These are phyloP conservation scores for Campoplex capitator DNA, from an alignment of 2,888 invertebrate species.

Conservation along the genomic window DNA sequence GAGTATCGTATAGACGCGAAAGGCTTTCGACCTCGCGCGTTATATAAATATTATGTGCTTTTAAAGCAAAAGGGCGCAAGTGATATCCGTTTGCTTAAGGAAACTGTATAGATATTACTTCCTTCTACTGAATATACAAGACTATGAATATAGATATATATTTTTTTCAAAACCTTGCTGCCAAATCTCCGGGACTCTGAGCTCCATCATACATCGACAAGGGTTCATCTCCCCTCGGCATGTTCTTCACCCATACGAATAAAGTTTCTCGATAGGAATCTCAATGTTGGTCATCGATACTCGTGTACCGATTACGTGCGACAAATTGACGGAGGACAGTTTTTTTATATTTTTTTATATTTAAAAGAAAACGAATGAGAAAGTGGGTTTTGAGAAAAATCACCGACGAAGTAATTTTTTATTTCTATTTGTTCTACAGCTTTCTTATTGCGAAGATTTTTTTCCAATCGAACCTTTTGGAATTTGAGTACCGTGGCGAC, in stretches of 20 bases:
- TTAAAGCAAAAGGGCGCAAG: constrained; percentile 5
- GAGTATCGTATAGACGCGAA: constrained; percentile 66
- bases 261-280: constrained; percentile 13
- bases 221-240: constrained; percentile 28
- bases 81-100: background rate
- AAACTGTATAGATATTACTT: background rate
- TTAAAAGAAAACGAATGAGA: background rate
- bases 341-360: background rate
- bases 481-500: too few relatives aligned
- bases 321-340: constrained; percentile 11
- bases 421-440: background rate
- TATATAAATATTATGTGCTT: constrained; percentile 11
- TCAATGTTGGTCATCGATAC: constrained; percentile 14
- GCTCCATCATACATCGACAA: constrained; percentile 4
- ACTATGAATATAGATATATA: background rate
- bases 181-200: background rate
- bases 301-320: constrained; percentile 29
- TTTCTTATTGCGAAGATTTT: background rate
- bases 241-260: constrained; percentile 14
- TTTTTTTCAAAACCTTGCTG: background rate
- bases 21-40: constrained; percentile 69
- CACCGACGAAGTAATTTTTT: background rate
- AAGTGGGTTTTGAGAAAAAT: background rate
- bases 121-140: background rate
- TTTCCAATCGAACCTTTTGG: background rate